Base-by-base conservation (phyloP, 1,140 invertebrate species). In the Drosophila pruinosa region DNA sequence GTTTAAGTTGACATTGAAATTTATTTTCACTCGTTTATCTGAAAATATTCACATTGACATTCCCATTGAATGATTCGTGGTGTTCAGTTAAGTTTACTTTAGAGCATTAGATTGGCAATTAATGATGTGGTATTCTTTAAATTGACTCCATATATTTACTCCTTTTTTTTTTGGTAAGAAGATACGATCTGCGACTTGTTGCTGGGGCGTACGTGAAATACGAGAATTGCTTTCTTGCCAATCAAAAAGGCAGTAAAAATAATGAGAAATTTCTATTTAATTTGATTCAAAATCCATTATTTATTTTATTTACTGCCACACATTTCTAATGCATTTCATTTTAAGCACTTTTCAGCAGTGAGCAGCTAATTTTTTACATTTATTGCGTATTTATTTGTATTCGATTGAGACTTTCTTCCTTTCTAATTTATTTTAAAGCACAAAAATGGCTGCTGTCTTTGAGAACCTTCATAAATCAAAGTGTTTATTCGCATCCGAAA, bases 1-100 rank as follows among this genome's bases (percentile, higher is more conserved):
- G 47, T 54, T 59, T 14, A 7, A 52, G 12, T 22, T 63, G 67
- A 38, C 78, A 72, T 45, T 72, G 53, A 54, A 63, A 76, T 80
- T 68, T 67, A 68, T 76, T 80, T 77, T 80, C 65, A 41, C 59
- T 45, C 39, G 47, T 68, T 62, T 58, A 58, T 82, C 75, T 67
- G 53, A 63, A 70, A 73, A 67, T 24, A 36, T 47, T 52, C 41
- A 14, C 26, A 52, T 4, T 26, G 47, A 52, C 56, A 86, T 80
- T 85, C 76, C 56, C 39, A n/a, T 4, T 53, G 59, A 50, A 79
- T 85, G 80, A 85, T 72, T 54, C 54, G 50, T 34, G 36, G 43
- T 22, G 45, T 19, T 28, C 7, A 26, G 12, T 41, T 19, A 41
- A 57, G 47, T 34, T 50, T 58, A 53, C 15, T 54, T 57, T 43